phyloP scores from a whole-genome alignment of 2,888 invertebrate species.

The Idaea dimidiata region DNA sequence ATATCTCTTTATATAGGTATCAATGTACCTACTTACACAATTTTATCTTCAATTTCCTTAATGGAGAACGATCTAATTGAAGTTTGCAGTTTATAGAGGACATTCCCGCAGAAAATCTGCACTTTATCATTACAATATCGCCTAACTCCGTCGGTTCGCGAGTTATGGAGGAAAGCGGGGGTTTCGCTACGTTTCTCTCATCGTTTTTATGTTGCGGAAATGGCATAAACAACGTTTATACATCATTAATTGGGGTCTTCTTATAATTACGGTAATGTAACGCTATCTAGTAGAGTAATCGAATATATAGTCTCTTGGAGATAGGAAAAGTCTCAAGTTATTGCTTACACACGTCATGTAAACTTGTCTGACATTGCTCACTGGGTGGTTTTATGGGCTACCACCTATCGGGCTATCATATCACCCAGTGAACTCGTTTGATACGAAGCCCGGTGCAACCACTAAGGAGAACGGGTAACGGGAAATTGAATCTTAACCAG shows the following conservation, averaged over 20 bases:
- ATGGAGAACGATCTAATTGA: slow-evolving; percentile 30
- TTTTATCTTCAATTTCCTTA: slow-evolving; percentile 30
- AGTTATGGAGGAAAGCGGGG: slow-evolving; percentile 28
- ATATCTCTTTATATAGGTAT: not conserved
- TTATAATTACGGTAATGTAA: not conserved
- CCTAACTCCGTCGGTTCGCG: slow-evolving; percentile 26
- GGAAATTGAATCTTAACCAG: too few relatives aligned
- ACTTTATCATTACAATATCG: slow-evolving; percentile 33
- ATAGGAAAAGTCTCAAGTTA: too few relatives aligned
- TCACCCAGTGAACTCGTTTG: too few relatives aligned
- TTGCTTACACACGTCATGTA: too few relatives aligned
- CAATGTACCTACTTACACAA: slow-evolving; percentile 19
- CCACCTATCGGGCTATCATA: too few relatives aligned
- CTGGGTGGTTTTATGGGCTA: too few relatives aligned
- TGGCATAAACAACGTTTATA: not conserved
- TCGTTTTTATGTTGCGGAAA: slow-evolving; percentile 20
- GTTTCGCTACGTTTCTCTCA: slow-evolving; percentile 23
- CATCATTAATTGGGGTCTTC: not conserved
- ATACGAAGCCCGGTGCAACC: too few relatives aligned
- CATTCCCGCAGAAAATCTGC: slow-evolving; percentile 29
- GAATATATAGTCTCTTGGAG: not conserved
- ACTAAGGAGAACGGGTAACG: too few relatives aligned
- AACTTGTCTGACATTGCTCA: too few relatives aligned
- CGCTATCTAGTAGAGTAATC: not conserved
- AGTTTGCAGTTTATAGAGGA: slow-evolving; percentile 32